Evolutionary conservation across 2,797 vertebrate species (phyloP), one percentile per base, ranked within the genome.

Genomic region (Ciconia nigra): DNA sequence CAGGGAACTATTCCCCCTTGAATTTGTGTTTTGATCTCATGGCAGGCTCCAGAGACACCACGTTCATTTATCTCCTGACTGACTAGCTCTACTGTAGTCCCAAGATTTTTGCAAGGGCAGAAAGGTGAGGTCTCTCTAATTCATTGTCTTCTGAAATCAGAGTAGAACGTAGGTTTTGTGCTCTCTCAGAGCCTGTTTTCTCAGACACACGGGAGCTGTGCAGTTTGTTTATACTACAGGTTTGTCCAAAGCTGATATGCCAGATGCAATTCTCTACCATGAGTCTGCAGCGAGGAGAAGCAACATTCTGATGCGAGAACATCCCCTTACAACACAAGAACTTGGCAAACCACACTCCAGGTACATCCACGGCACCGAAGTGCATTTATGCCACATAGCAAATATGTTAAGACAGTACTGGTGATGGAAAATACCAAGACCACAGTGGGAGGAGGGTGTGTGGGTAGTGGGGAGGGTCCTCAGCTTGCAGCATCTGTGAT

Each of bases 201-300:
- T 59, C 78, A 69, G 39, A 65, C 58, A 37, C 1, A 0, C 39
- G n/a, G 22, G 25, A 70, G 21, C 73, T 41, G 14, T 0, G 0
- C 47, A 5, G 10, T 62, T 89, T 84, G 35, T 76, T 95, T 72
- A 65, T 46, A 41, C 35, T 54, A 54, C 5, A 55, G 21, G 14
- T 84, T 47, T 80, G 28, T 46, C 39, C 69, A 58, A 77, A 90
- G 44, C 54, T 18, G 41, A 24, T 63, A 33, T 14, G 18, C 52
- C 47, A 42, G 15, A 35, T 87, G 33, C 59, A 83, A 73, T 78
- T 71, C 65, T 55, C 57, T 63, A 29, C 21, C 33, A 3, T 3
- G 22, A 62, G 37, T 42, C 67, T 77, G 67, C 63, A 95, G 57
- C 5, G 2, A 62, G 13, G 21, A 22, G 51, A 82, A 72, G 24